A percentile compares a stretch with the other conserved stretches of the same genome.
Evolutionary conservation across 2,888 invertebrate genomes (phyloP).

Genomic region (Campaea margaritaria): DNA sequence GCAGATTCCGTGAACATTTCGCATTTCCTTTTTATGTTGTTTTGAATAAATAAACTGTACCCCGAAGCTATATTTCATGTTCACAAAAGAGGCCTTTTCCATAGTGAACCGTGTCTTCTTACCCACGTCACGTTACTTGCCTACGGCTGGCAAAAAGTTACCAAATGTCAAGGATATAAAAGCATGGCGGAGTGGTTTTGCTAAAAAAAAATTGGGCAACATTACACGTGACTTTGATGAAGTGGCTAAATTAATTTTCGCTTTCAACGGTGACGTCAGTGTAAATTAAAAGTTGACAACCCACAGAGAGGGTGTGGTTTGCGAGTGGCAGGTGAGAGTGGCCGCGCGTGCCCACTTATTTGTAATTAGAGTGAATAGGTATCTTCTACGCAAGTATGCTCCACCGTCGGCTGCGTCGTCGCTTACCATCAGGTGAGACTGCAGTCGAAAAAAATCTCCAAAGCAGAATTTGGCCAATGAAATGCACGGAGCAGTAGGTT

Average conservation of each 20-base stretch:
- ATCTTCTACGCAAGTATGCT: too few species aligned
- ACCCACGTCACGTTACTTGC: constrained; percentile 9
- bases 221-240: constrained; percentile 13
- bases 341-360: too few species aligned
- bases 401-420: too few species aligned
- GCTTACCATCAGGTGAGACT: too few species aligned
- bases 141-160: constrained; percentile 12
- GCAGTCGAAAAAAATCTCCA: too few species aligned
- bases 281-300: too few species aligned
- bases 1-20: constrained; percentile 52
- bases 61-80: constrained; percentile 42
- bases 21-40: constrained; percentile 42
- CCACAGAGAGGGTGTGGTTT: too few species aligned
- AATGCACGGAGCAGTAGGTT: too few species aligned
- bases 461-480: too few species aligned
- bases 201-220: constrained; percentile 10
- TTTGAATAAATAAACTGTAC: constrained; percentile 34
- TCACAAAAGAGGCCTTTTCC: constrained; percentile 27
- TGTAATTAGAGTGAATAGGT: too few species aligned
- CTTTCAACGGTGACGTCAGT: constrained; percentile 1
- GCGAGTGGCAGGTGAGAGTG: too few species aligned
- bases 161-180: constrained; percentile 18
- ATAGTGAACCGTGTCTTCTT: constrained; percentile 6
- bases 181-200: constrained; percentile 5
- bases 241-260: constrained; percentile 16